Evolutionary conservation across 2,888 invertebrate genomes (phyloP).

Genomic region (Drosophila lacicola): DNA sequence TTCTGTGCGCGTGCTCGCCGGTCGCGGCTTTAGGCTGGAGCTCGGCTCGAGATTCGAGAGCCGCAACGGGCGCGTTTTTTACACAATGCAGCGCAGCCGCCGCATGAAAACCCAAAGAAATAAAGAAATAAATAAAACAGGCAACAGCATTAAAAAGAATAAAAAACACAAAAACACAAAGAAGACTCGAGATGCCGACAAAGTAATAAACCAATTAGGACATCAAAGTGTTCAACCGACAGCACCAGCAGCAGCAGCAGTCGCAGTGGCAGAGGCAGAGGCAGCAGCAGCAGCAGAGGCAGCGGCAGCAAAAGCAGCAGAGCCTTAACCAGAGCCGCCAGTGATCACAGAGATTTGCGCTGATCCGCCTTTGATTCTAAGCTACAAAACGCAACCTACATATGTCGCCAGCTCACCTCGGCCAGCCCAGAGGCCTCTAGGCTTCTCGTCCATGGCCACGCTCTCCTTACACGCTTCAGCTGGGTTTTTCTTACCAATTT

Average conservation of each 20-base stretch:
- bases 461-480: constrained; percentile 7
- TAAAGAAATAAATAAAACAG: constrained; percentile 80
- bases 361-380: constrained; percentile 80
- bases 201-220: constrained; percentile 85
- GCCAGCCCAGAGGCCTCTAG: constrained; percentile 2
- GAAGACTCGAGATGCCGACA: constrained; percentile 82
- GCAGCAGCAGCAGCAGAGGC: constrained; percentile 14
- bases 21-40: constrained; percentile 47
- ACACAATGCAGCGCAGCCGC: constrained; percentile 62
- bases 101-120: constrained; percentile 71
- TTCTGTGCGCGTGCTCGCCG: constrained; percentile 74
- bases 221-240: constrained; percentile 83
- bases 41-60: constrained; percentile 46
- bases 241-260: constrained; percentile 62
- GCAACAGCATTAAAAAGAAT: constrained; percentile 78
- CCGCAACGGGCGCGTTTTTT: constrained; percentile 58
- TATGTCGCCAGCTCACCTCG: constrained; percentile 62
- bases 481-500: constrained; percentile 23
- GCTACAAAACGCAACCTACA: constrained; percentile 78
- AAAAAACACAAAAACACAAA: constrained; percentile 64
- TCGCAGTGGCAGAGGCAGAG: background rate
- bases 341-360: constrained; percentile 79
- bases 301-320: constrained; percentile 19
- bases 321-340: constrained; percentile 36
- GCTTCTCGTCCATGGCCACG: constrained; percentile 5